Percentiles rank a stretch among this genome's conserved stretches.
Conservation (phyloP, 1,140 invertebrate genomes). For the Bemisia tabaci region DNA sequence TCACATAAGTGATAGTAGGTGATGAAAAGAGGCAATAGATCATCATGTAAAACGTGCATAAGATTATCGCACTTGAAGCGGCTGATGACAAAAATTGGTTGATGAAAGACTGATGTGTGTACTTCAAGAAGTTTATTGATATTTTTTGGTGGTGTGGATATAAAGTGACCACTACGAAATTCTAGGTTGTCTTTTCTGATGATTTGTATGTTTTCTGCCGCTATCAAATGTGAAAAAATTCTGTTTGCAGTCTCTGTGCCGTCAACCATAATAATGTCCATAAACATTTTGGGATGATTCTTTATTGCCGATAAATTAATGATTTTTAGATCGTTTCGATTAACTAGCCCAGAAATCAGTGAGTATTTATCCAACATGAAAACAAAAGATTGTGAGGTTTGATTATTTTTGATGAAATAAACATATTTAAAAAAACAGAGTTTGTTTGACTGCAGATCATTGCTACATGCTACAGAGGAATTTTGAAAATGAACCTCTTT, state of each 20-base stretch:
- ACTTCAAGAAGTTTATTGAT: neutral
- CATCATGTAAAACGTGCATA: constrained; percentile 44
- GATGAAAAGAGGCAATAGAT: constrained; percentile 35
- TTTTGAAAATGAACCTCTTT: neutral
- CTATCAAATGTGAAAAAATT: neutral
- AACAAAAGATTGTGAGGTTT: constrained; percentile 12
- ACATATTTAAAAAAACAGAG: constrained; percentile 21
- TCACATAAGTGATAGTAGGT: constrained; percentile 28
- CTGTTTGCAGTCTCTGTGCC: neutral
- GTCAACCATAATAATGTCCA: constrained; percentile 16
- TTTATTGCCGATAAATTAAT: constrained; percentile 19
- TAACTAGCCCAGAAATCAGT: constrained; percentile 16
- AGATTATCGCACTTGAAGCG: constrained; percentile 41
- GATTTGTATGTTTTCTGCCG: neutral
- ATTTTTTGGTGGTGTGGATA: neutral
- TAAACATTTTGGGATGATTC: constrained; percentile 17
- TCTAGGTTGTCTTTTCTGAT: neutral
- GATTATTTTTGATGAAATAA: constrained; percentile 19
- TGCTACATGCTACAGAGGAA: constrained; percentile 10
- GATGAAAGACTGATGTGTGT: neutral
- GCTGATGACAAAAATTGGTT: constrained; percentile 17
- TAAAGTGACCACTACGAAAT: neutral
- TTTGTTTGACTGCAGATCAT: constrained; percentile 9
- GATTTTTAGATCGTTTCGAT: constrained; percentile 16
- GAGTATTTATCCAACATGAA: constrained; percentile 14